These are phyloP conservation scores for Horisme vitalbata DNA, from an alignment of 2,888 invertebrate species.

Conservation along the genomic window DNA sequence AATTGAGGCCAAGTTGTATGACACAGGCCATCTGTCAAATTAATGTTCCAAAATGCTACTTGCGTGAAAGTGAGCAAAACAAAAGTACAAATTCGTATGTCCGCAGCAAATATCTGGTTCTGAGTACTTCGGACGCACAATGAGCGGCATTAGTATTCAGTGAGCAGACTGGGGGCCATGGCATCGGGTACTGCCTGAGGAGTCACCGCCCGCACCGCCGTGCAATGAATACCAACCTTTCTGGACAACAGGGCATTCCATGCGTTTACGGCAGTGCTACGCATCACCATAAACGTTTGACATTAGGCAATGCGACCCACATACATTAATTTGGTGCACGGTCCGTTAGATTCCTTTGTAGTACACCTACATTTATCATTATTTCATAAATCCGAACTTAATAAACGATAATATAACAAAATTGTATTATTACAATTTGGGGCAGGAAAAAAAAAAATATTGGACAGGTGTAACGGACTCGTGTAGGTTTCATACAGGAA, in stretches of 20 bases:
- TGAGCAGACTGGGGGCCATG: conserved; percentile 56
- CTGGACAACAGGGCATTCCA: conserved; percentile 61
- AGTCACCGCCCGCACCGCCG: conserved; percentile 74
- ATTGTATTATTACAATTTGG: neutral
- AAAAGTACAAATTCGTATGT: conserved; percentile 62
- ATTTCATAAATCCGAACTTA: conserved; percentile 6
- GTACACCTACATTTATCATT: conserved; percentile 41
- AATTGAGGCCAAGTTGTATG: conserved; percentile 12
- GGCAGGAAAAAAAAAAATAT: conserved; percentile 13
- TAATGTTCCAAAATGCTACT: conserved; percentile 24
- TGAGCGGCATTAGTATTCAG: conserved; percentile 73
- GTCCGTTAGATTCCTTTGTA: conserved; percentile 65
- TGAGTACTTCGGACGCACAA: conserved; percentile 61
- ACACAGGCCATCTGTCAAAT: conserved; percentile 29
- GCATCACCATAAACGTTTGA: conserved; percentile 60
- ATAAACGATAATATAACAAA: neutral
- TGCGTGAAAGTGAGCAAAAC: conserved; percentile 71
- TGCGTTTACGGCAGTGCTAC: conserved; percentile 56
- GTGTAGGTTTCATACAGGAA: conserved; percentile 47
- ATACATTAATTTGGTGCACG: conserved; percentile 65
- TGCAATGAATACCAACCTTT: conserved; percentile 68
- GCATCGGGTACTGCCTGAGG: conserved; percentile 66
- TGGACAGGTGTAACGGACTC: conserved; percentile 16
- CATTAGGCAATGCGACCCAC: conserved; percentile 67
- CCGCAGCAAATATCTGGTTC: conserved; percentile 50